Conservation (phyloP, 2,888 invertebrate genomes). For the Stomorhina lunata region DNA sequence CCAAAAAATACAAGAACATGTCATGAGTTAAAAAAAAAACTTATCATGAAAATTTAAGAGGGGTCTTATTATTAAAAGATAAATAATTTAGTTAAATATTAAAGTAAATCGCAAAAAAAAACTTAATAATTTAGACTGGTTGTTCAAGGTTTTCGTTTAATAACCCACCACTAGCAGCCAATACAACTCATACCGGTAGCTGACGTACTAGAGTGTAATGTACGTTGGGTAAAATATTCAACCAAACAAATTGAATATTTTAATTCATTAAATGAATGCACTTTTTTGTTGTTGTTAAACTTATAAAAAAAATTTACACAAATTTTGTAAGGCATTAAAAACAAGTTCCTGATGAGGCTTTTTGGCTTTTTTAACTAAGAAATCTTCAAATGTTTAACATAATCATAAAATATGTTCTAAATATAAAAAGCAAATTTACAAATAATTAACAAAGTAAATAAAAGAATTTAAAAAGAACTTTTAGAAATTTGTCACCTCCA, state of each 20-base stretch:
- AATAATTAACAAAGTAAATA: slow-evolving; percentile 37
- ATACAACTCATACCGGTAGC: neutral
- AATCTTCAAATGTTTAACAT: neutral
- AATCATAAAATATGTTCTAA: neutral
- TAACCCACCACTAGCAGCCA: neutral
- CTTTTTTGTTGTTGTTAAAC: neutral
- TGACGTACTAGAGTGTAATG: slow-evolving; percentile 8
- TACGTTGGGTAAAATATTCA: too few relatives aligned
- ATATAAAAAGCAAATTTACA: neutral
- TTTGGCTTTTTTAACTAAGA: neutral
- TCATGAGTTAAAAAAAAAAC: neutral
- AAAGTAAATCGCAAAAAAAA: slow-evolving; percentile 15
- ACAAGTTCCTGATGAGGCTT: too few relatives aligned
- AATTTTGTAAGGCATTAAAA: neutral
- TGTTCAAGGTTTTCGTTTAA: slow-evolving; percentile 47
- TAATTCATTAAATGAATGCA: too few relatives aligned
- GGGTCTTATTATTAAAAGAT: slow-evolving; percentile 34
- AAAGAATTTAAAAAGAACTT: neutral
- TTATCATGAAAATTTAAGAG: slow-evolving; percentile 46
- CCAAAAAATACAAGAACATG: slow-evolving; percentile 18
- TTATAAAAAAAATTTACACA: neutral
- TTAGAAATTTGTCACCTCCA: slow-evolving; percentile 74
- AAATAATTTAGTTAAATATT: slow-evolving; percentile 34
- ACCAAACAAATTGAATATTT: too few relatives aligned
- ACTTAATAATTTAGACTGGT: slow-evolving; percentile 25